A percentile compares a stretch with the other conserved stretches of the same genome.
phyloP scores from a whole-genome alignment of 2,113 vertebrate genomes.

The Paraplagusia blochii region DNA sequence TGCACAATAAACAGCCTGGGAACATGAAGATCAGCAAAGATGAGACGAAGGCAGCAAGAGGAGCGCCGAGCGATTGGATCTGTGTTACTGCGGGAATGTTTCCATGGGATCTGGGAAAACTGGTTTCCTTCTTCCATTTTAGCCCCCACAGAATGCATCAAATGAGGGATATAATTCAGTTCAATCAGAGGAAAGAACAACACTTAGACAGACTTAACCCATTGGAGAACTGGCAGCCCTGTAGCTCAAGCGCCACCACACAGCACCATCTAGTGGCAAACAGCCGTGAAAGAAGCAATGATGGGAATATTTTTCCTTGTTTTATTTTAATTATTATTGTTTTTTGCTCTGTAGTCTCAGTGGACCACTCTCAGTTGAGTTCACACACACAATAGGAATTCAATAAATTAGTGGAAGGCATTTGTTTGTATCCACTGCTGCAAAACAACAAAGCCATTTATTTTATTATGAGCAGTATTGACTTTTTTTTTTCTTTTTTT shows the following conservation, averaged over 20 bases:
- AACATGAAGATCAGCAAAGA: slow-evolving; percentile 14
- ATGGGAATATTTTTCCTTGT: slow-evolving; percentile 1
- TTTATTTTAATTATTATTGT: neutral
- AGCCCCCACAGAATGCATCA: slow-evolving; percentile 60
- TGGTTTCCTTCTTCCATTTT: slow-evolving; percentile 50
- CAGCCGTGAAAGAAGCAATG: neutral
- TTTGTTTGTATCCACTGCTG: slow-evolving; percentile 5
- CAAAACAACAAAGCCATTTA: neutral
- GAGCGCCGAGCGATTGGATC: slow-evolving; percentile 43
- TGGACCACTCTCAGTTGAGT: neutral
- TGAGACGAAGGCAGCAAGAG: slow-evolving; percentile 36
- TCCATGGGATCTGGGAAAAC: slow-evolving; percentile 49
- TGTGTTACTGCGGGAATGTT: slow-evolving; percentile 47
- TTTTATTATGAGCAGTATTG: neutral
- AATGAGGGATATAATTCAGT: slow-evolving; percentile 46
- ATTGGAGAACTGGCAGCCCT: slow-evolving; percentile 3
- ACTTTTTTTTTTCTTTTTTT: neutral
- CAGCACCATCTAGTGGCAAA: slow-evolving; percentile 69
- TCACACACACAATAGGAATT: slow-evolving; percentile 5
- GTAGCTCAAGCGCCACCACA: slow-evolving; percentile 31
- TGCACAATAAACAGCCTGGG: slow-evolving; percentile 19
- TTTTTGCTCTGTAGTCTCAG: neutral
- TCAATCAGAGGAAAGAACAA: slow-evolving; percentile 48
- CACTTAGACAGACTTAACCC: slow-evolving; percentile 16
- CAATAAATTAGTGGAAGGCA: neutral